Evolutionary conservation across 2,113 vertebrate genomes (phyloP), one percentile per base, ranked within the genome.

Genomic region (Cairina moschata): DNA sequence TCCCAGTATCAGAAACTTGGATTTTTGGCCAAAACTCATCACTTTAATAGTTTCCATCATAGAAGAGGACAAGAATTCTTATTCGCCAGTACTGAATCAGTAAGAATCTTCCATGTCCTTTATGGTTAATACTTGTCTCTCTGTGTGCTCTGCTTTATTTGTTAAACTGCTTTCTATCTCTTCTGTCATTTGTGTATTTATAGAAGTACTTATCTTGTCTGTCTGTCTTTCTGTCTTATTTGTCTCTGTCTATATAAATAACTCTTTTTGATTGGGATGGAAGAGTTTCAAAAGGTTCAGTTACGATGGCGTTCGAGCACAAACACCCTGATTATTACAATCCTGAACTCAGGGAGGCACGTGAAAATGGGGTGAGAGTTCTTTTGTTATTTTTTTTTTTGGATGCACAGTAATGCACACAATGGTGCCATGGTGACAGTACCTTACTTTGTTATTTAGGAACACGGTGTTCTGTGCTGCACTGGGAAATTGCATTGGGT

Each of bases 1-100:
- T 4, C 99, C 99, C 18, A 99, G 99, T 93, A 98, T 99, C 96
- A 99, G 98, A 96, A 99, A 99, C 95, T 96, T 99, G 95, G 99
- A 99, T 95, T 99, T 99, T 97, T 99, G 99, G 99, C 99, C 99
- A 40, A 99, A 99, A 85, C 99, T 99, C 93, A 99, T 99, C 95
- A 99, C 99, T 73, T 98, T 99, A 46, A 99, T 99, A 22, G 99
- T 99, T 80, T 99, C 99, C 83, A 99, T 99, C 96, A 99, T 99
- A 81, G 99, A 99, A 88, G 99, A 99, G 94, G 99, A 99, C 96
- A 99, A 99, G 96, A 99, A 99, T 98, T 99, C 99, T 56, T 99
- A 99, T 44, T 99, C 98, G 7, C 98, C 99, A 22, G 98, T 99
- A 56, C 98, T 99, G 63, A 99, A 99, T 98, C 99, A 99, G 99